Base-by-base conservation (phyloP, 2,113 vertebrate species). In the Trematomus loennbergii region DNA sequence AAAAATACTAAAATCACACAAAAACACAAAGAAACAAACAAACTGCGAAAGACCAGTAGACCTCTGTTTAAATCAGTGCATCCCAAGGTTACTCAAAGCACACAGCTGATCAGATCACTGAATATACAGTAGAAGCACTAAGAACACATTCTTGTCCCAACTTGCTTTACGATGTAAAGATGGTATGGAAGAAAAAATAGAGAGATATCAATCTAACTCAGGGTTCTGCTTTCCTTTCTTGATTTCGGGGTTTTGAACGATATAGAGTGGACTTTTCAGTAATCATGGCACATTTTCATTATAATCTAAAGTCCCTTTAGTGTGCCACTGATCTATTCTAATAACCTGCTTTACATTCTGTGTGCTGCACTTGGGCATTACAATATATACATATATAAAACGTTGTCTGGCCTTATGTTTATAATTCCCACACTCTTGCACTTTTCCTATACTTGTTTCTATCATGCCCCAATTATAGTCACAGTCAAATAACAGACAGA, bases 391-490 rank as follows among this genome's bases (percentile, higher is more conserved):
- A 49, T 40, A 49, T 15, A 49, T 5, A 50, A 78, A 48, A 50
- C 40, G 54, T 72, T 48, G 20, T 55, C 46, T 22, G 17, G 12
- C 3, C 17, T 36, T 1, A 5, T 36, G 18, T 65, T 43, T 40
- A 64, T 25, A 29, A 45, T 60, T 40, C 4, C 46, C 52, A 62
- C 12, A n/a, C 52, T 43, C 25, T 22, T 43, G 36, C 52, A 53
- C 13, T 16, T 57, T 75, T 59, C 49, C 62, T 50, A 2, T 72
- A 58, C 82, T 74, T n/a, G 86, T 94, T 93, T 90, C 90, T 93
- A 93, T 93, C 91, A 88, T 46, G 75, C 87, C 81, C 69, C 73
- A 61, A 90, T 88, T 88, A 79, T 94, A 91, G 92, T 93, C 92
- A 68, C 89, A 87, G 91, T 87, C 83, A 76, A 82, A 88, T 85